phyloP scores from a whole-genome alignment of 2,113 vertebrate species.

The Paramormyrops kingsleyae region DNA sequence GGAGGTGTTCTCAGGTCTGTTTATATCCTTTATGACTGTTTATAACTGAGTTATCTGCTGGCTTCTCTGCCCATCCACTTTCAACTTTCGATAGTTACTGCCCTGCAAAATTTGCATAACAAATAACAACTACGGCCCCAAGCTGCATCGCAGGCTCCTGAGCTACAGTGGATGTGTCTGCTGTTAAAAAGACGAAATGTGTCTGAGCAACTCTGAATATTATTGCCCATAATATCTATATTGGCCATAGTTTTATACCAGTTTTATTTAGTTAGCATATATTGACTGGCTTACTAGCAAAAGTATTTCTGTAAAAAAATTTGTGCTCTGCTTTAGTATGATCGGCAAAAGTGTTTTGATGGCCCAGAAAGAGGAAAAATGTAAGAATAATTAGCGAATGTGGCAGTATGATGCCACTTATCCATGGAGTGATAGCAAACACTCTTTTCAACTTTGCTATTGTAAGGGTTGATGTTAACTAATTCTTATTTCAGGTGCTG shows the following conservation, averaged over 20 bases:
- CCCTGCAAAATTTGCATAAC: not conserved
- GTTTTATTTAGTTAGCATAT: not conserved
- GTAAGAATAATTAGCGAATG: not conserved
- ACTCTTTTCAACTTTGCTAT: not conserved
- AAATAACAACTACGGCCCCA: not conserved
- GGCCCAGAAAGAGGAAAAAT: not conserved
- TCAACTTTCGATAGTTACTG: not conserved
- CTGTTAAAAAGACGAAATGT: not conserved
- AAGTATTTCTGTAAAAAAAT: not conserved
- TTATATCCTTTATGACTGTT: constrained; percentile 45
- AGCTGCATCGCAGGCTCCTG: not conserved
- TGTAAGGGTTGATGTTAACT: not conserved
- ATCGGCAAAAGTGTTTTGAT: not conserved
- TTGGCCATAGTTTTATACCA: not conserved
- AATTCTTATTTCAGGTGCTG: not conserved
- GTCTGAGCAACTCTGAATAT: not conserved
- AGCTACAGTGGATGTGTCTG: not conserved
- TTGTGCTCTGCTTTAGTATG: not conserved
- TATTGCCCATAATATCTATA: not conserved
- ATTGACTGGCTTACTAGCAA: not conserved
- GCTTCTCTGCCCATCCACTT: constrained; percentile 29
- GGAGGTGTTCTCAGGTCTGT: constrained; percentile 58
- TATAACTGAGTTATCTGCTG: constrained; percentile 48
- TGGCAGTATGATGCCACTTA: not conserved
- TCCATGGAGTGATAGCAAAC: not conserved